Conservation (phyloP, 2,113 vertebrate species). For the Campylomormyrus numenius region DNA sequence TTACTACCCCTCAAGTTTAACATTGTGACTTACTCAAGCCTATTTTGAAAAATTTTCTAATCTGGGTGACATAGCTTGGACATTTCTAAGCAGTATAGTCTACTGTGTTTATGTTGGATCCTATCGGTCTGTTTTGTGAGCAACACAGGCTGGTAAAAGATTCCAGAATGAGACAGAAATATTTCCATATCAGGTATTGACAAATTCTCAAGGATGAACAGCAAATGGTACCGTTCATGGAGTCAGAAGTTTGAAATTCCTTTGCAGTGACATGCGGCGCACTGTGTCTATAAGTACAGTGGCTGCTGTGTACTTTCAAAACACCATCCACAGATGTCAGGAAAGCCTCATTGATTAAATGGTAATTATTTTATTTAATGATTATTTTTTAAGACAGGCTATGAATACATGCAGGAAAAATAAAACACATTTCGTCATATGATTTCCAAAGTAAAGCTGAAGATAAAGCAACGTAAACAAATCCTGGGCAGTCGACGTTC, state of each 20-base stretch:
- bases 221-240: background rate
- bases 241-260: background rate
- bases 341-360: background rate
- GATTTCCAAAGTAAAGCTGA: background rate
- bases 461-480: background rate
- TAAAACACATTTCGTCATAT: background rate
- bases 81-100: background rate
- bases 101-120: background rate
- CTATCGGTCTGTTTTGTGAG: background rate
- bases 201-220: background rate
- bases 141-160: background rate
- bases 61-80: background rate
- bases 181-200: conserved; percentile 10
- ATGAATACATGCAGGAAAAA: background rate
- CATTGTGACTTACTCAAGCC: background rate
- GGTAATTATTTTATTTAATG: background rate
- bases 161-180: conserved; percentile 1
- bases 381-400: background rate
- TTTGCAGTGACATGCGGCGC: background rate
- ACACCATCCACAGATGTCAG: background rate
- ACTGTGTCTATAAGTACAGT: background rate
- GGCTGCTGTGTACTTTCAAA: background rate
- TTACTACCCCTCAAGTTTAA: background rate
- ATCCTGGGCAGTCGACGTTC: background rate
- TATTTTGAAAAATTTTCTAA: background rate